Evolutionary conservation across 2,888 invertebrate species (phyloP).

Genomic region (Apotomis betuletana): DNA sequence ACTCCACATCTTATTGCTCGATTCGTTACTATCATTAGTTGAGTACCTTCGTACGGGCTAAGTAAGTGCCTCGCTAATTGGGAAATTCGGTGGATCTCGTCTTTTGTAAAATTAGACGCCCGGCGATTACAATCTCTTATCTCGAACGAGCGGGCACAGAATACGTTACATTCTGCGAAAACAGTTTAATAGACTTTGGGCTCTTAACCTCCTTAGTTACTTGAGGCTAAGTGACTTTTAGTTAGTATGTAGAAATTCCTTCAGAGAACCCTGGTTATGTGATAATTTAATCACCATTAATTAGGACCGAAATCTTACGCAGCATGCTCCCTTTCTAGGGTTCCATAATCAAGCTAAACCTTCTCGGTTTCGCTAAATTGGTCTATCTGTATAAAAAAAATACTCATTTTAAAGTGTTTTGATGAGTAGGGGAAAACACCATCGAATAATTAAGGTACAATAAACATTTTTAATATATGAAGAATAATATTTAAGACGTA

Average conservation of each 20-base stretch:
- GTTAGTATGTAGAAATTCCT: conserved; percentile 7
- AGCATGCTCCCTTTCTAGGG: too few relatives aligned
- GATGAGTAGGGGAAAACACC: too few relatives aligned
- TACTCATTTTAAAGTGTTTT: too few relatives aligned
- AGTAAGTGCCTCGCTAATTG: not conserved
- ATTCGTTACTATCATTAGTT: not conserved
- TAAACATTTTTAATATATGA: too few relatives aligned
- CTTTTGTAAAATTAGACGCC: not conserved
- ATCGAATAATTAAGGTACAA: too few relatives aligned
- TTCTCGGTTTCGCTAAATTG: too few relatives aligned
- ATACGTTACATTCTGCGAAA: not conserved
- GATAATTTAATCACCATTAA: not conserved
- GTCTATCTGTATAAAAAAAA: too few relatives aligned
- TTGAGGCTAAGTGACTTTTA: conserved; percentile 18
- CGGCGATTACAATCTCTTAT: not conserved
- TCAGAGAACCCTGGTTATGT: not conserved
- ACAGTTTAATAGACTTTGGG: conserved; percentile 20
- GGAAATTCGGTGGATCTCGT: not conserved
- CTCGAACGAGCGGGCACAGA: not conserved
- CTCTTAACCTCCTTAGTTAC: conserved; percentile 16
- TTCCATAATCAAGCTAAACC: too few relatives aligned
- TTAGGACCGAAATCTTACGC: not conserved
- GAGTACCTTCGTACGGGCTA: not conserved
- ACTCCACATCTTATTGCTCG: too few relatives aligned
- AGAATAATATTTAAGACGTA: too few relatives aligned